These are phyloP conservation scores for Rallus crepitans DNA, from an alignment of 2,797 vertebrate species.

Conservation along the genomic window DNA sequence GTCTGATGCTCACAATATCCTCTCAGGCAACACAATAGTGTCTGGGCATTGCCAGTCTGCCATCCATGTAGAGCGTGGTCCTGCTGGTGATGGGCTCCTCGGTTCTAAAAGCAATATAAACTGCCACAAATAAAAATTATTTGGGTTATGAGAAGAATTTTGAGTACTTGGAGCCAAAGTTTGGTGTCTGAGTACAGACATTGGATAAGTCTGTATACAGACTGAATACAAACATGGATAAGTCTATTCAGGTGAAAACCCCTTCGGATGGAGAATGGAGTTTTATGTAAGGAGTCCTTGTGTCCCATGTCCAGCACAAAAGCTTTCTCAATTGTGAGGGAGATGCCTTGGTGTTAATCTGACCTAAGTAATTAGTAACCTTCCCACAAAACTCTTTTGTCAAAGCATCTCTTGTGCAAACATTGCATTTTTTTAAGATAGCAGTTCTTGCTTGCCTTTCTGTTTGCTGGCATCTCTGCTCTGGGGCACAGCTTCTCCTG, in stretches of 20 bases:
- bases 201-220: neutral
- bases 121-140: neutral
- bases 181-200: neutral
- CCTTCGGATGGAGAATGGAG: neutral
- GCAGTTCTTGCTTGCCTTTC: neutral
- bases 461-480: neutral
- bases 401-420: neutral
- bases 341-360: neutral
- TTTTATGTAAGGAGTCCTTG: neutral
- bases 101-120: neutral
- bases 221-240: neutral
- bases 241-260: neutral
- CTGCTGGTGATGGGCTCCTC: neutral
- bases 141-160: neutral
- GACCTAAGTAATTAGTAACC: neutral
- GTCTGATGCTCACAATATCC: neutral
- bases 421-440: neutral
- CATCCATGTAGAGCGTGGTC: fast-evolving
- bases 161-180: neutral
- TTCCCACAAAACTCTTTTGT: neutral
- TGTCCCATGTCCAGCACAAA: neutral
- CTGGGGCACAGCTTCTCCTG: neutral
- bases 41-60: neutral
- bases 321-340: neutral
- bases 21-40: neutral